A percentile compares a stretch with the other conserved stretches of the same genome.
These are phyloP conservation scores for Procambarus virginalis DNA, from an alignment of 1,140 invertebrate species.

Conservation along the genomic window DNA sequence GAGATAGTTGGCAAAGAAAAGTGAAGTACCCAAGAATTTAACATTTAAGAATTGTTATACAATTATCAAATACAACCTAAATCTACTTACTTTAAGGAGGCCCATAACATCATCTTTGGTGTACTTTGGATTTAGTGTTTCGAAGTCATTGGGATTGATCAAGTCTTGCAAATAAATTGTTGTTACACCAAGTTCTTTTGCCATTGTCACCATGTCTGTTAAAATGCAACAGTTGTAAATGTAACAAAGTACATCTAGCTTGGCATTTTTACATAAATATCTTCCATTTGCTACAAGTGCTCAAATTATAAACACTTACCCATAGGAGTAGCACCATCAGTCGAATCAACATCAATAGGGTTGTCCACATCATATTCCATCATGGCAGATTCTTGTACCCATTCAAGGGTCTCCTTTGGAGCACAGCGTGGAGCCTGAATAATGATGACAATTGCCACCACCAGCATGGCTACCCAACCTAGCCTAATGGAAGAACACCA, in stretches of 20 bases:
- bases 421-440: slow-evolving; percentile 88
- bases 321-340: not conserved
- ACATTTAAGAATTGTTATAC: too few species aligned
- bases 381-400: slow-evolving; percentile 74
- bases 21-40: too few species aligned
- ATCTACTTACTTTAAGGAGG: slow-evolving; percentile 30
- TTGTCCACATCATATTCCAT: slow-evolving; percentile 25
- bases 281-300: not conserved
- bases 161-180: slow-evolving; percentile 39
- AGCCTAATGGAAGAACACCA: slow-evolving; percentile 13
- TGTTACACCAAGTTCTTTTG: slow-evolving; percentile 31
- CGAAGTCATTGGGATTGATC: slow-evolving; percentile 33
- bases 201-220: slow-evolving; percentile 36
- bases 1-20: too few species aligned
- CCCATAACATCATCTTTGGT: not conserved
- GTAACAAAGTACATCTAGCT: too few species aligned
- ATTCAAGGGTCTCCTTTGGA: slow-evolving; percentile 72
- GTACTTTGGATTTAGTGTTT: slow-evolving; percentile 1
- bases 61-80: too few species aligned
- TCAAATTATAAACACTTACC: slow-evolving; percentile 6
- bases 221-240: not conserved
- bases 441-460: slow-evolving; percentile 88
- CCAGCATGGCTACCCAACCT: slow-evolving; percentile 87
- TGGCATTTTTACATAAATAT: too few species aligned
- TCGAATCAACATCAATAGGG: slow-evolving; percentile 7